Evolutionary conservation across 2,113 vertebrate species (phyloP), one percentile per base, ranked within the genome.

Genomic region (Chaetura pelagica): DNA sequence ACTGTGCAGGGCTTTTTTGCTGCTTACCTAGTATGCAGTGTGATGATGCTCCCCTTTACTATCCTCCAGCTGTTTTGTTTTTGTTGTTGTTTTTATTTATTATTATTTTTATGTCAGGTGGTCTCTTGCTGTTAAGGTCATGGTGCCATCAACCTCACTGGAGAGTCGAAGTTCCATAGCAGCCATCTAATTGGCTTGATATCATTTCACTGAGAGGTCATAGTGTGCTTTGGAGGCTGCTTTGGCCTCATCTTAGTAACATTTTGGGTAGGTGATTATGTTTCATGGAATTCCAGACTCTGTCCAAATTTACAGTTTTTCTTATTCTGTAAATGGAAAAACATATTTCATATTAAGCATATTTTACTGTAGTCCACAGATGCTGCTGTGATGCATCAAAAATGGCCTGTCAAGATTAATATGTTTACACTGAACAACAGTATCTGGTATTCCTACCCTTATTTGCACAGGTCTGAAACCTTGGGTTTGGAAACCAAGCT

Each of bases 181-280:
- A 90, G 72, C 67, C 54, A 42, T 58, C 35, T 94, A 93, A 91
- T 49, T 68, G 81, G 42, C 81, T 89, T 83, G 46, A 10, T 90
- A 62, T 22, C 78, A 75, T 85, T 67, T 86, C 85, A 61, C 35
- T 51, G 63, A 93, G 94, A 90, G 90, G 96, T 90, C 95, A 85
- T 29, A 40, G n/a, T 42, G 17, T 86, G 55, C 83, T 94, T 66
- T 51, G 24, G 40, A 91, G 71, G 49, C 44, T 77, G 30, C 15
- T 91, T 88, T 94, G 83, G 40, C 49, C 27, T 88, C 75, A 52
- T 48, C 44, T 62, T 44, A 62, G 75, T 51, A 83, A 68, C 4
- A 19, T 77, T 94, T 74, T 89, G 48, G 38, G 52, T 48, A 90
- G 18, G 15, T 58, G 81, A 15, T 74, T 86, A 73, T 34, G 38